Evolutionary conservation across 1,140 invertebrate species (phyloP), one percentile per base, ranked within the genome.

Genomic region (Drosophila aff.): DNA sequence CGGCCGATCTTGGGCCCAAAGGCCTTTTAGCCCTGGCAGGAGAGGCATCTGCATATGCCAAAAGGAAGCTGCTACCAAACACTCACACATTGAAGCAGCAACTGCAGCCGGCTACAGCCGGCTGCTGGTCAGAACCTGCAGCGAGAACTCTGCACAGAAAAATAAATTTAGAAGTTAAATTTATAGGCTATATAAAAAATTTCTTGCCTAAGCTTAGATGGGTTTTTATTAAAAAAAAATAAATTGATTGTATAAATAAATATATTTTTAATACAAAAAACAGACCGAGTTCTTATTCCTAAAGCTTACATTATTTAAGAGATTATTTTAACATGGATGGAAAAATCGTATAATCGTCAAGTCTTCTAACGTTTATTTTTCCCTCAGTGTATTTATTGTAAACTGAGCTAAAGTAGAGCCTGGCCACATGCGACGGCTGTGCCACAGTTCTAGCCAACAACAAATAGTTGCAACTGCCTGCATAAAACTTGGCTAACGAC

Each of bases 31-130:
- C 71, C 58, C 74, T 76, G 50, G 61, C 60, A 71, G 63, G 67
- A 71, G 67, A 71, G 64, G 67, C 67, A 71, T 73, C 65, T 75
- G 63, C 52, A 50, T 74, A 57, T 79, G 76, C 85, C 84, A 90
- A 90, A 89, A 89, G 84, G 84, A 89, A 89, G 84, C 84, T 90
- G 84, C 84, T 89, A 90, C 84, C 84, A 90, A 90, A 90, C 85
- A 90, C 84, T 89, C 67, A 50, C 26, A 44, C 46, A 73, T 9
- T 21, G 10, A 58, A 2, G n/a, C 47, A 36, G 38, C 13, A 21
- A 33, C 58, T 86, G 82, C 82, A 86, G 82, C 81, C 80, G 81
- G 76, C 58, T 86, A 82, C 82, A 86, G 82, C 81, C 80, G 81
- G 76, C 82, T 73, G 73, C 10, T 52, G 49, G 81, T 77, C 81